phyloP scores from a whole-genome alignment of 2,797 vertebrate species.

The Syncerus caffer region DNA sequence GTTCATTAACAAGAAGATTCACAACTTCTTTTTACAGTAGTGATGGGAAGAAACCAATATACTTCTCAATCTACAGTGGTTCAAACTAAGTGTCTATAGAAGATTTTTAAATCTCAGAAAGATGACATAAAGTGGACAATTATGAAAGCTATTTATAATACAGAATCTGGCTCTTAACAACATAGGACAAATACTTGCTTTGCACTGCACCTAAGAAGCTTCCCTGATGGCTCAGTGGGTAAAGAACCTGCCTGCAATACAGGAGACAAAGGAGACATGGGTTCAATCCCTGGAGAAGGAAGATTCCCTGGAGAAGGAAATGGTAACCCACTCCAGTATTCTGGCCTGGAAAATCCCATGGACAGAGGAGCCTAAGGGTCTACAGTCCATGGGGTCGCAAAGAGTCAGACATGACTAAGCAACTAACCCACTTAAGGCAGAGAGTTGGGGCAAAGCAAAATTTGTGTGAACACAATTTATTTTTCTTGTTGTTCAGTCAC shows the following conservation, averaged over 20 bases:
- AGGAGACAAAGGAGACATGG: not conserved
- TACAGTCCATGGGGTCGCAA: not conserved
- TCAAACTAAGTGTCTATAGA: slow-evolving; percentile 67
- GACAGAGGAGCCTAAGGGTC: not conserved
- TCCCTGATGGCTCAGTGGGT: not conserved
- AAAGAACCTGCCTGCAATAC: not conserved
- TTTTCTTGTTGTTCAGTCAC: not conserved
- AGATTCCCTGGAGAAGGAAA: not conserved
- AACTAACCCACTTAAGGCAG: not conserved
- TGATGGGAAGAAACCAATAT: slow-evolving; percentile 73
- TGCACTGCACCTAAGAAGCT: slow-evolving; percentile 17
- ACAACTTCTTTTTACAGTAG: slow-evolving; percentile 81
- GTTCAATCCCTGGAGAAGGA: not conserved
- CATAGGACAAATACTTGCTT: slow-evolving; percentile 51
- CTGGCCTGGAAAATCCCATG: not conserved
- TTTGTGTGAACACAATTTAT: not conserved
- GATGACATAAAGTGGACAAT: slow-evolving; percentile 29
- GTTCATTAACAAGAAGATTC: slow-evolving; percentile 77
- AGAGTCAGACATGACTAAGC: not conserved
- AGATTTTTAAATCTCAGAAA: slow-evolving; percentile 61
- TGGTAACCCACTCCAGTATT: not conserved
- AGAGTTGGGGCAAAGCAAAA: not conserved
- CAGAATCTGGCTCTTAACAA: slow-evolving; percentile 23
- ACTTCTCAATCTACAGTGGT: slow-evolving; percentile 73
- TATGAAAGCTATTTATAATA: slow-evolving; percentile 27